Conservation (phyloP, 2,888 invertebrate genomes). For the Orchesella flavescens region DNA sequence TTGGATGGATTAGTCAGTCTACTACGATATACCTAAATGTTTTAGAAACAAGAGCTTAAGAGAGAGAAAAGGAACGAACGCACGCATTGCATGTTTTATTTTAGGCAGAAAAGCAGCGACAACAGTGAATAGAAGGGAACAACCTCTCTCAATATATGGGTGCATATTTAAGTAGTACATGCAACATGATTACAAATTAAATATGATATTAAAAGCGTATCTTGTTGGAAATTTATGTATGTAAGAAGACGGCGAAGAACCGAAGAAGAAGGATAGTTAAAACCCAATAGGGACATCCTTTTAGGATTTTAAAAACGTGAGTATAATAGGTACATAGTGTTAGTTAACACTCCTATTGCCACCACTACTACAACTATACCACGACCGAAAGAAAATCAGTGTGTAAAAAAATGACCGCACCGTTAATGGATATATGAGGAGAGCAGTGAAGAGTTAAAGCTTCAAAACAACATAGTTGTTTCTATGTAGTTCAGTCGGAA, state of each 20-base stretch:
- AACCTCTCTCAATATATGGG: background rate
- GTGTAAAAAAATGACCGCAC: constrained; percentile 19
- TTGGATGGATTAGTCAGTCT: no score
- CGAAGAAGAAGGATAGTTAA: constrained; percentile 24
- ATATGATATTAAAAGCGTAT: background rate
- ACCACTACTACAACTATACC: no score
- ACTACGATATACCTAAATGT: no score
- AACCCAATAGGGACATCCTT: constrained; percentile 47
- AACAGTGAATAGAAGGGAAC: constrained; percentile 17
- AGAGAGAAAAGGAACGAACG: background rate
- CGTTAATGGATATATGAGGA: constrained; percentile 31
- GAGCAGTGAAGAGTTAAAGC: constrained; percentile 3
- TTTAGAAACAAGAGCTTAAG: background rate
- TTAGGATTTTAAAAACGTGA: background rate
- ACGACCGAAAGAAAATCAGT: no score
- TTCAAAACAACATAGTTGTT: no score
- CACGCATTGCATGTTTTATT: background rate
- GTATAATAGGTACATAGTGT: background rate
- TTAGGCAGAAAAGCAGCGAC: background rate
- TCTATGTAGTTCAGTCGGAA: no score
- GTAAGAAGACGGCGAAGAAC: constrained; percentile 11
- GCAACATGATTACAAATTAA: background rate
- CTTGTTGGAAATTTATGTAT: no score
- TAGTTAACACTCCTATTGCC: no score
- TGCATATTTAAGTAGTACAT: no score